A percentile compares a stretch with the other conserved stretches of the same genome.
These are phyloP conservation scores for Xanthia icteritia DNA, from an alignment of 2,888 invertebrate genomes.

Conservation along the genomic window DNA sequence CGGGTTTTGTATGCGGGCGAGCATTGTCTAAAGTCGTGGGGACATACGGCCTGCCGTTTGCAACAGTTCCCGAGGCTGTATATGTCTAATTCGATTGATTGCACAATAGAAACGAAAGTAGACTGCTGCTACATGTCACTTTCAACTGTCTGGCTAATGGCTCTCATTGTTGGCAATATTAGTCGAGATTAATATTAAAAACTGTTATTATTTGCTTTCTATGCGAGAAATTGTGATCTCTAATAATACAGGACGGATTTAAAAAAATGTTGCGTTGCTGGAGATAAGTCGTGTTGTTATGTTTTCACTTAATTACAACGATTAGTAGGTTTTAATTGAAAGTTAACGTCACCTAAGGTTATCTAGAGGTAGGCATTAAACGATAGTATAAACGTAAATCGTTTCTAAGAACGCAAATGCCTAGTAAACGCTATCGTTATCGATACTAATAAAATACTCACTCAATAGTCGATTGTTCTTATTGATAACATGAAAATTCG, in stretches of 20 bases:
- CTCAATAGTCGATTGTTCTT: conserved; percentile 53
- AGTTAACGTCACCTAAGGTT: conserved; percentile 39
- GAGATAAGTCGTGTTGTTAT: neutral
- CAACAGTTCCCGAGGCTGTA: conserved; percentile 40
- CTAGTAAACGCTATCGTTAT: conserved; percentile 49
- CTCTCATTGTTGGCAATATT: conserved; percentile 39
- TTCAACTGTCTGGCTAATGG: conserved; percentile 34
- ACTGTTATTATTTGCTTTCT: conserved; percentile 32
- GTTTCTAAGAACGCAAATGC: conserved; percentile 42
- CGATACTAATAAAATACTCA: conserved; percentile 49
- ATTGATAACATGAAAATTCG: conserved; percentile 43
- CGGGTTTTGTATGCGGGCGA: conserved; percentile 70
- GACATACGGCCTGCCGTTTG: conserved; percentile 48
- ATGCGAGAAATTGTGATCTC: conserved; percentile 6
- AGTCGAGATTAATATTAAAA: conserved; percentile 33
- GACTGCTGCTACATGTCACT: conserved; percentile 21
- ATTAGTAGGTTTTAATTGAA: conserved; percentile 29
- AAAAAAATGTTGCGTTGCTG: neutral
- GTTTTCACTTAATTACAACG: conserved; percentile 20
- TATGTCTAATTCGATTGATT: conserved; percentile 56
- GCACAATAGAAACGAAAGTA: conserved; percentile 58
- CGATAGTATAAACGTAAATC: conserved; percentile 32
- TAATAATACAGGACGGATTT: conserved; percentile 21
- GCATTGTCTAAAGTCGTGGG: conserved; percentile 49
- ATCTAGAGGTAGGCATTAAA: conserved; percentile 31